A percentile compares a stretch with the other conserved stretches of the same genome.
These are phyloP conservation scores for Rutpela maculata DNA, from an alignment of 2,888 invertebrate species.

Conservation along the genomic window DNA sequence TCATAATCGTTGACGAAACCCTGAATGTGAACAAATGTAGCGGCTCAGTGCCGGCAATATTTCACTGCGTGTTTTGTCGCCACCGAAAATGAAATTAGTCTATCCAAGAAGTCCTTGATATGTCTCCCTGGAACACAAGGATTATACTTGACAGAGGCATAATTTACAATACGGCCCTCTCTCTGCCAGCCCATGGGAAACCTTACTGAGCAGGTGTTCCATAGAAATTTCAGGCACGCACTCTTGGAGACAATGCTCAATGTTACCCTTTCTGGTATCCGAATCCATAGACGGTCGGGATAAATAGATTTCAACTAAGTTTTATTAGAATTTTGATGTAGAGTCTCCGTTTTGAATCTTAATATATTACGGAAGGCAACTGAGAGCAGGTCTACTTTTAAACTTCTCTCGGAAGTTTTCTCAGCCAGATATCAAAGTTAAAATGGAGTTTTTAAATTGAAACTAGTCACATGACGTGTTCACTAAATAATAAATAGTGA, in stretches of 20 bases:
- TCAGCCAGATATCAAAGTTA: constrained; percentile 31
- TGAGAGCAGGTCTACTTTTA: constrained; percentile 34
- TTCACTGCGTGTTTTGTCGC: constrained; percentile 27
- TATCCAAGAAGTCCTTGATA: constrained; percentile 36
- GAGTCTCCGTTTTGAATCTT: constrained; percentile 39
- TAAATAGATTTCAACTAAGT: constrained; percentile 45
- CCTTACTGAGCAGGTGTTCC: constrained; percentile 29
- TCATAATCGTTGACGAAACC: constrained; percentile 1
- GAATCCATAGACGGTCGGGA: constrained; percentile 40
- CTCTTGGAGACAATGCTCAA: constrained; percentile 36
- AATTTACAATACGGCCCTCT: constrained; percentile 34
- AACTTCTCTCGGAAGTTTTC: constrained; percentile 24
- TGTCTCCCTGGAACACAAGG: constrained; percentile 22
- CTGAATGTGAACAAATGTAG: neutral
- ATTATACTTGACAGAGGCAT: constrained; percentile 31
- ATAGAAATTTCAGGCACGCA: constrained; percentile 42
- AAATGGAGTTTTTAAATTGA: constrained; percentile 36
- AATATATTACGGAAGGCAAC: constrained; percentile 31
- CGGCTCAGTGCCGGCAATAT: neutral
- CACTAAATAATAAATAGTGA: constrained; percentile 11
- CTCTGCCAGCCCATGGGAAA: constrained; percentile 19
- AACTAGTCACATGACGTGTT: constrained; percentile 29
- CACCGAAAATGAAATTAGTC: constrained; percentile 30
- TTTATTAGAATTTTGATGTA: constrained; percentile 45
- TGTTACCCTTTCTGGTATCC: constrained; percentile 41